Evolutionary conservation across 2,797 vertebrate species (phyloP).

Genomic region (Thripadectes ignobilis): DNA sequence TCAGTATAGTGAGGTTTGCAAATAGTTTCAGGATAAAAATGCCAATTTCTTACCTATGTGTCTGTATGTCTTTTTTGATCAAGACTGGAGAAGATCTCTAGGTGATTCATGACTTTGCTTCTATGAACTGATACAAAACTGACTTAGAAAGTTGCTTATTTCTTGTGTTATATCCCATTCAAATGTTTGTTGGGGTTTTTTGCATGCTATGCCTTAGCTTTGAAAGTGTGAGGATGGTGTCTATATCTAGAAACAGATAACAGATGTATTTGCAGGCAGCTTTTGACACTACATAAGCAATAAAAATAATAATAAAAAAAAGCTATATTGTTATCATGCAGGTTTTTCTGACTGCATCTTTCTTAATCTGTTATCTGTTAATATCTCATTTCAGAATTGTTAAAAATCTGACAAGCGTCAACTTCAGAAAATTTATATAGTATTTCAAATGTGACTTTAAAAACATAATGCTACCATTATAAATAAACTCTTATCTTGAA

Average conservation of each 20-base stretch:
- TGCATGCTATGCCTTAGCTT: background rate
- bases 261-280: background rate
- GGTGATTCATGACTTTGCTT: background rate
- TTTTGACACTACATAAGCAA: background rate
- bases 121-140: background rate
- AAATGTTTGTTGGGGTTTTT: background rate
- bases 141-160: background rate
- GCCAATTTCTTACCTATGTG: background rate
- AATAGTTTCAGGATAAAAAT: background rate
- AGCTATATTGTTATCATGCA: background rate
- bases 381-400: slow-evolving; percentile 9
- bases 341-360: background rate
- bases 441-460: slow-evolving; percentile 19
- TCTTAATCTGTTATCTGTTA: background rate
- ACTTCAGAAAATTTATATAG: background rate
- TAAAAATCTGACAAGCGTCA: slow-evolving; percentile 5
- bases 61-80: background rate
- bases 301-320: background rate
- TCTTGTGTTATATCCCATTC: background rate
- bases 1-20: background rate
- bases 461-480: slow-evolving; percentile 5
- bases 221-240: background rate
- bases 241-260: background rate
- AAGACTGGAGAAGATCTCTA: background rate
- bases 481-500: slow-evolving; percentile 24